These are phyloP conservation scores for Podarcis lilfordi DNA, from an alignment of 2,797 vertebrate genomes.

Conservation along the genomic window DNA sequence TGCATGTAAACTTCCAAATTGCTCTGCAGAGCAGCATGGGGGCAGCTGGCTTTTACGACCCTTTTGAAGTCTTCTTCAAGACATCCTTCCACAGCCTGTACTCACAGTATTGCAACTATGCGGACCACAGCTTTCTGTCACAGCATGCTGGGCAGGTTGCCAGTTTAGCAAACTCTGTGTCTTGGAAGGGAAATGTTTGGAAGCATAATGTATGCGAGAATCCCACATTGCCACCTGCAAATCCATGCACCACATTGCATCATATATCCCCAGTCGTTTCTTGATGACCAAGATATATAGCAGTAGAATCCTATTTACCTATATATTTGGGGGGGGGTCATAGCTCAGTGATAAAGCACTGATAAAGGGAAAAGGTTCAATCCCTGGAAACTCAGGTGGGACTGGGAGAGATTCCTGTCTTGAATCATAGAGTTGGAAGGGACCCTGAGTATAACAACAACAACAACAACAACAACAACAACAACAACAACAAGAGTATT, in stretches of 20 bases:
- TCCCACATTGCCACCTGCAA: neutral
- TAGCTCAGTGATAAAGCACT: too few relatives aligned
- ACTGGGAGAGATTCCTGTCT: too few relatives aligned
- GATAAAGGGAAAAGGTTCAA: too few relatives aligned
- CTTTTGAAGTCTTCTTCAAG: slow-evolving; percentile 56
- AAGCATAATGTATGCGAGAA: slow-evolving; percentile 32
- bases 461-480: too few relatives aligned
- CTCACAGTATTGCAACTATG: neutral
- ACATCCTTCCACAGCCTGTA: slow-evolving; percentile 50
- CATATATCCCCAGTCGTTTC: neutral
- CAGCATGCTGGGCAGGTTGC: slow-evolving; percentile 35
- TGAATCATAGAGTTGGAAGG: too few relatives aligned
- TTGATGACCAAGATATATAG: neutral
- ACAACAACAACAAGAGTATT: too few relatives aligned
- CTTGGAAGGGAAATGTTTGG: neutral
- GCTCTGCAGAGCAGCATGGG: slow-evolving; percentile 36
- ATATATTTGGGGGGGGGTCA: neutral
- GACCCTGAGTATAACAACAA: too few relatives aligned
- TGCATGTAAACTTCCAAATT: slow-evolving; percentile 55
- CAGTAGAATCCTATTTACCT: neutral
- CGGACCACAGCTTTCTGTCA: slow-evolving; percentile 18
- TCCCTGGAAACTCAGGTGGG: too few relatives aligned
- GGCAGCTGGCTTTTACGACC: slow-evolving; percentile 49
- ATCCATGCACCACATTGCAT: neutral
- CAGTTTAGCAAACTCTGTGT: slow-evolving; percentile 23